phyloP scores from a whole-genome alignment of 2,797 vertebrate genomes.

The Gadopsis marmoratus region DNA sequence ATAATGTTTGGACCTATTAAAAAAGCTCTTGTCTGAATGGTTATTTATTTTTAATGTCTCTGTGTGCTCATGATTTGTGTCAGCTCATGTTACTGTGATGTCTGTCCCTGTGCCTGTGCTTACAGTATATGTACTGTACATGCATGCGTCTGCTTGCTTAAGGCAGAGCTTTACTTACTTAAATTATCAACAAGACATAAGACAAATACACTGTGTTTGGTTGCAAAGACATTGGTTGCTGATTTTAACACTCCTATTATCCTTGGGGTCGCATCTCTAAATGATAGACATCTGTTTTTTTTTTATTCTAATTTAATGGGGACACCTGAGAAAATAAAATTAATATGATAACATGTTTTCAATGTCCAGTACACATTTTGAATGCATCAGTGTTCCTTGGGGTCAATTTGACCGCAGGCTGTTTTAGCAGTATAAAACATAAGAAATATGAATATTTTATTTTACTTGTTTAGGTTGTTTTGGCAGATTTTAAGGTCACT shows the following conservation, averaged over 20 bases:
- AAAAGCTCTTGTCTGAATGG: conserved; percentile 4
- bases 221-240: conserved; percentile 49
- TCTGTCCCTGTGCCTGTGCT: not conserved
- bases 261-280: too few species aligned
- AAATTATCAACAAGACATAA: not conserved
- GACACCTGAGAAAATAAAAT: too few species aligned
- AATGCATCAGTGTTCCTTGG: too few species aligned
- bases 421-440: too few species aligned
- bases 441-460: too few species aligned
- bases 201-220: conserved; percentile 26
- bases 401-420: too few species aligned
- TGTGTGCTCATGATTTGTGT: conserved; percentile 25
- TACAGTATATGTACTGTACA: not conserved
- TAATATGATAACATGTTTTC: too few species aligned
- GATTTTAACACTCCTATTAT: conserved; percentile 18
- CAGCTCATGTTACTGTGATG: conserved; percentile 5
- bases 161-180: conserved; percentile 43
- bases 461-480: too few species aligned
- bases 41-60: conserved; percentile 39
- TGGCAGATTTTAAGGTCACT: too few species aligned
- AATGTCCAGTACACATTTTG: too few species aligned
- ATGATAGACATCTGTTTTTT: too few species aligned
- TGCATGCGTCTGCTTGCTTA: conserved; percentile 48
- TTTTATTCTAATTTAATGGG: too few species aligned
- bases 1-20: conserved; percentile 26